Evolutionary conservation across 2,113 vertebrate species (phyloP), one percentile per base, ranked within the genome.

Genomic region (Thryonomys swinderianus): DNA sequence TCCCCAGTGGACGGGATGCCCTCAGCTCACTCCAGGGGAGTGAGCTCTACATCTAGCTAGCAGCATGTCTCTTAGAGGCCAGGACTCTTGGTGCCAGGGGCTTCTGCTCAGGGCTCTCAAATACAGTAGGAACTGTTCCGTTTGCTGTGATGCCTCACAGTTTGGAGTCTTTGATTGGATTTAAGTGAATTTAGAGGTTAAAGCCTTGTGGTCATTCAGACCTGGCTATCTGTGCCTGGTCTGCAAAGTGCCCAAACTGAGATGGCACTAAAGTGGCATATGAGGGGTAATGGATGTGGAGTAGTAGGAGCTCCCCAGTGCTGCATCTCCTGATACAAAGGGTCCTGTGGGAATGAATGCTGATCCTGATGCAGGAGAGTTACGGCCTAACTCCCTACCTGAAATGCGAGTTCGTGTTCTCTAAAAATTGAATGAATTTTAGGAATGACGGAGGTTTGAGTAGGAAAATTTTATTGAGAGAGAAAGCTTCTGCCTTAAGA

Each of bases 221-320:
- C 40, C 73, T 67, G 57, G 11, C 55, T 42, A 2, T 42, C 25
- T 5, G 45, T 7, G 7, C 71, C 71, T 73, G 12, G 71, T 45
- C 42, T 45, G 12, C 40, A 73, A 42, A 42, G 69, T 10, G 27
- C 14, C 40, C 25, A 14, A 74, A 45, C 71, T 74, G 79, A 59
- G 5, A 62, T 45, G 53, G 76, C 6, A 25, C 0, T 27, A 67
- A 30, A 7, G 2, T 5, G 1, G 51, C 5, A 10, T 2, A 23
- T 20, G 2, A 14, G 23, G 59, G 7, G 51, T 9, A 10, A 3
- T 2, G 6, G n/a, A 37, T 25, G 8, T 7, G 0, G 1, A 12
- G 25, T 30, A 12, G 13, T 30, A 25, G 71, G 40, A 48, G 25
- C 40, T 16, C 23, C 14, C 3, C n/a, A 2, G 40, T 27, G 37